Conservation (phyloP, 2,888 invertebrate species). For the Scaeva pyrastri region DNA sequence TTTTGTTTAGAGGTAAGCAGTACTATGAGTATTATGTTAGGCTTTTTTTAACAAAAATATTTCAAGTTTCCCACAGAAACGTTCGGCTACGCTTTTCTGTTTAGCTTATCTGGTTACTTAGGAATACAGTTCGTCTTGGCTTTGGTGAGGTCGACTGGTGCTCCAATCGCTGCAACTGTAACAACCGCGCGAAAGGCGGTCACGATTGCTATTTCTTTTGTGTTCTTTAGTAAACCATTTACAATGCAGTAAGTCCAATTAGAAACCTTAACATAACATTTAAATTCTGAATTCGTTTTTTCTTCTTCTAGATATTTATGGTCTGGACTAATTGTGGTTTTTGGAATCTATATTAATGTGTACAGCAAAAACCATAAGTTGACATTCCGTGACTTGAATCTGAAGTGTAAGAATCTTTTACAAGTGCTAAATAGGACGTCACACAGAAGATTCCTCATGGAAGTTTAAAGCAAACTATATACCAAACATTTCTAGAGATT, state of each 20-base stretch:
- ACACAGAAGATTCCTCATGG: constrained; percentile 80
- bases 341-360: constrained; percentile 97
- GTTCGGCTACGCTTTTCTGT: constrained; percentile 93
- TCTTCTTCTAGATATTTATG: constrained; percentile 90
- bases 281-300: constrained; percentile 14
- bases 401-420: constrained; percentile 75
- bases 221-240: constrained; percentile 97
- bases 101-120: constrained; percentile 95
- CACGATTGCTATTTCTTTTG: constrained; percentile 95
- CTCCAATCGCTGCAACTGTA: constrained; percentile 96
- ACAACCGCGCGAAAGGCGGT: constrained; percentile 96
- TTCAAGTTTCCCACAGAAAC: constrained; percentile 89
- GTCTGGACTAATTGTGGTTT: constrained; percentile 94
- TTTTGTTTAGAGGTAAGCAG: constrained; percentile 90
- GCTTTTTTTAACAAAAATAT: constrained; percentile 67
- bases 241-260: constrained; percentile 91
- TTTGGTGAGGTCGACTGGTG: constrained; percentile 94
- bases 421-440: constrained; percentile 76
- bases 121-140: constrained; percentile 97
- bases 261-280: not conserved
- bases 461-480: constrained; percentile 77
- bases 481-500: constrained; percentile 25
- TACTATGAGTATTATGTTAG: not conserved
- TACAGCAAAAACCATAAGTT: constrained; percentile 90
- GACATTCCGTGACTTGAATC: constrained; percentile 80